Evolutionary conservation across 1,140 invertebrate genomes (phyloP).

Genomic region (Solenopsis invicta): DNA sequence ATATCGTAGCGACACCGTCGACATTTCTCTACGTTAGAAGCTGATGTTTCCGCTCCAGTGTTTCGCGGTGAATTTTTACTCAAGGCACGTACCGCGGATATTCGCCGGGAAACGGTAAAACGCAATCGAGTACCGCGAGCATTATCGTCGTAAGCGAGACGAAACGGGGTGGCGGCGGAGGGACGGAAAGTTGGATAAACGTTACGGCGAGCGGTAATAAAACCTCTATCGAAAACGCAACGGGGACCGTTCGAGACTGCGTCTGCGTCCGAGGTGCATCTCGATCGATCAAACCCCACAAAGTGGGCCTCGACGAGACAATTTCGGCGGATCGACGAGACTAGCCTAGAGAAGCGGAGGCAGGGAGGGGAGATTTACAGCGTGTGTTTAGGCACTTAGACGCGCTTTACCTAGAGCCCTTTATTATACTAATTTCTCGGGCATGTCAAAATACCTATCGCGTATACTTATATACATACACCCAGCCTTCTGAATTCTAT

Average conservation of each 20-base stretch:
- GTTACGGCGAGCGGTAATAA: slow-evolving; percentile 32
- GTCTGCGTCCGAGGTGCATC: slow-evolving; percentile 56
- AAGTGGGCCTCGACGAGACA: slow-evolving; percentile 51
- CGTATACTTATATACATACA: slow-evolving; percentile 43
- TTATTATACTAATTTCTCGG: slow-evolving; percentile 87
- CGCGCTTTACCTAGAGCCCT: slow-evolving; percentile 77
- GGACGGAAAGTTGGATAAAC: slow-evolving; percentile 11
- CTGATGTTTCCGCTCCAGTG: background rate
- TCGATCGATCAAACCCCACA: slow-evolving; percentile 80
- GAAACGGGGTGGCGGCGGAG: background rate
- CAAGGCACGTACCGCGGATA: slow-evolving; percentile 23
- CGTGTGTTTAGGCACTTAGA: slow-evolving; percentile 85
- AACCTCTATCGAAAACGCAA: slow-evolving; percentile 64
- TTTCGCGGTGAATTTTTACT: slow-evolving; percentile 35
- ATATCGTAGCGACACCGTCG: background rate
- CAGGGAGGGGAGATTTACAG: slow-evolving; percentile 80
- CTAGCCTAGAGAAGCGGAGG: slow-evolving; percentile 43
- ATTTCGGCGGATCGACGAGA: slow-evolving; percentile 37
- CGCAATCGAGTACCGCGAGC: slow-evolving; percentile 6
- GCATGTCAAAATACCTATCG: slow-evolving; percentile 85
- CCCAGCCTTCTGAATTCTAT: slow-evolving; percentile 80
- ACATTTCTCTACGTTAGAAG: background rate
- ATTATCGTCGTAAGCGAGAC: slow-evolving; percentile 37
- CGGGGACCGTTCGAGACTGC: slow-evolving; percentile 79
- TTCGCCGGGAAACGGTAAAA: slow-evolving; percentile 48